Percentiles rank a stretch among this genome's conserved stretches.
phyloP scores from a whole-genome alignment of 2,113 vertebrate species.

The Phyllostomus discolor region DNA sequence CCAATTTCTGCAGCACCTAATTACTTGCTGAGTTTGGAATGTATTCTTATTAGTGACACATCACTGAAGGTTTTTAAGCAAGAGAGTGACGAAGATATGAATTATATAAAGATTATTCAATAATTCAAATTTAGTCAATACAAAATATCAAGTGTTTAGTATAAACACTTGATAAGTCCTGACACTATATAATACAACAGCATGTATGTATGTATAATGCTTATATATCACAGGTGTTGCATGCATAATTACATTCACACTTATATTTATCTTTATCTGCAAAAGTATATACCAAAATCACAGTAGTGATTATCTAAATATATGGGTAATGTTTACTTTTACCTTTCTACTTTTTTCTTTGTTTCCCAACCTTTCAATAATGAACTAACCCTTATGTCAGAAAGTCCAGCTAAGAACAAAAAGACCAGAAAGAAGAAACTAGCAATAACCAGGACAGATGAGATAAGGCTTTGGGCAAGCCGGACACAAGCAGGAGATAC shows the following conservation, averaged over 20 bases:
- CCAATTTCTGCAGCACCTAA: not conserved
- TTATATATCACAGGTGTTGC: not conserved
- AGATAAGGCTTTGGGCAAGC: not conserved
- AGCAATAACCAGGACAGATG: not conserved
- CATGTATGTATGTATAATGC: too few relatives aligned
- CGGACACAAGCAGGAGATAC: not conserved
- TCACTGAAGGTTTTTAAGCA: conserved; percentile 26
- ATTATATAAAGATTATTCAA: not conserved
- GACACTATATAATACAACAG: not conserved
- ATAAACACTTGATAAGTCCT: not conserved
- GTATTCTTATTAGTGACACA: not conserved
- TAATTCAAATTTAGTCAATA: not conserved
- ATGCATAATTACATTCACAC: not conserved
- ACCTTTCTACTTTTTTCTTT: not conserved
- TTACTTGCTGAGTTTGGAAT: conserved; percentile 17
- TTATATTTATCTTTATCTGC: not conserved
- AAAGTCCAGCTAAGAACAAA: not conserved
- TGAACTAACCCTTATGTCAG: not conserved
- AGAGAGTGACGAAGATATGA: not conserved
- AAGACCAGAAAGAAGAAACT: not conserved
- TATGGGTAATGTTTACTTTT: not conserved
- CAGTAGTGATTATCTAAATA: not conserved
- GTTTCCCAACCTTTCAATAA: not conserved
- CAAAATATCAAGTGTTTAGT: not conserved
- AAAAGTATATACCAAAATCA: not conserved